Base-by-base conservation (phyloP, 2,113 vertebrate genomes). In the Pelecanoides urinatrix region DNA sequence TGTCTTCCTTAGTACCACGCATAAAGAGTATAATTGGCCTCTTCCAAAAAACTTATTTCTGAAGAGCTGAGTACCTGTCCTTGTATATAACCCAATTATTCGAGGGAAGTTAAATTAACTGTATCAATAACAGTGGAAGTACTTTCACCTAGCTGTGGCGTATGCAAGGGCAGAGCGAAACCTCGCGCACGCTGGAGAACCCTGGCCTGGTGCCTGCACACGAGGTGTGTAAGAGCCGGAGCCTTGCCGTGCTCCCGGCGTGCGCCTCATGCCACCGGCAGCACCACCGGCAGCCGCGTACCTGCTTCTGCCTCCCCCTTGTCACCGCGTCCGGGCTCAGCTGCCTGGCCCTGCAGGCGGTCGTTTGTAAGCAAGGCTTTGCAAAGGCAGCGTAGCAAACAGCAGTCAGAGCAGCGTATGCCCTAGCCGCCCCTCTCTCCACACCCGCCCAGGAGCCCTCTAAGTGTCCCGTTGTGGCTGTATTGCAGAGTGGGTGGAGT, bases 401-500 rank as follows among this genome's bases (percentile, higher is more conserved):
- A 47, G 18, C 47, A 42, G 29, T 18, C 42, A 58, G 73, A 12
- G 5, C 5, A 5, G 16, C 5, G 13, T 16, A 26, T 13, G 14
- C 6, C 26, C 34, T 36, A 10, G 6, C 45, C 6, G 3, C 7
- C 9, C 6, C 25, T 52, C 61, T 80, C 20, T 50, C 32, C 23
- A 11, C 2, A 8, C 4, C 10, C 0, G 0, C 2, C 36, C 40
- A 72, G 34, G 50, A 75, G 11, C 40, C 34, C 44, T 61, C 75
- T 95, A 49, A 90, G 29, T 19, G 40, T 83, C 55, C 66, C 1
- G 0, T 22, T 89, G 49, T 93, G 63, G 3, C 62, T 80, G 47
- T 65, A 5, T 97, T 94, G n/a, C 94, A 98, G 98, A 98, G 63
- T 98, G 98, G 98, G 97, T 98, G 16, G 98, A 98, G 74, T 98